Conservation (phyloP, 2,888 invertebrate genomes). For the Dromius quadrimaculatus region DNA sequence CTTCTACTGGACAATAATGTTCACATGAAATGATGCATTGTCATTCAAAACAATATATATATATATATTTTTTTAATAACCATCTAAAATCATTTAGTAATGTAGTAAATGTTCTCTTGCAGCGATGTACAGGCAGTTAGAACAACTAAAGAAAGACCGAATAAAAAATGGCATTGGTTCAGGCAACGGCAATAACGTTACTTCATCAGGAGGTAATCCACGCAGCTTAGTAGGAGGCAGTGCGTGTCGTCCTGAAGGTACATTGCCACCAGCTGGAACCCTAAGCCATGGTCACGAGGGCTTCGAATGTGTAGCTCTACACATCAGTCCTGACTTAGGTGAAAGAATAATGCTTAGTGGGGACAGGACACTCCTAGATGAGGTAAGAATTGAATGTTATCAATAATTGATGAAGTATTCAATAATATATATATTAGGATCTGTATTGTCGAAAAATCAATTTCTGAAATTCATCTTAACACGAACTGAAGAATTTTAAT, state of each 20-base stretch:
- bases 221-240: conserved; percentile 55
- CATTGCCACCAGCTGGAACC: conserved; percentile 56
- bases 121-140: conserved; percentile 81
- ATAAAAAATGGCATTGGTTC: conserved; percentile 70
- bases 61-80: too few species aligned
- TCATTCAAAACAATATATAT: too few species aligned
- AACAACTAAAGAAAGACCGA: conserved; percentile 79
- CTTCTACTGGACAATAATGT: not conserved
- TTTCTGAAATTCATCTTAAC: too few species aligned
- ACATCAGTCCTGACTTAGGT: conserved; percentile 84
- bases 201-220: conserved; percentile 56
- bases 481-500: too few species aligned
- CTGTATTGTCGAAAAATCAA: too few species aligned
- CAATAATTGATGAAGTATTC: not conserved
- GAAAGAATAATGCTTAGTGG: conserved; percentile 87
- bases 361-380: conserved; percentile 80
- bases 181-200: conserved; percentile 29
- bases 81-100: too few species aligned
- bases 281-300: conserved; percentile 63
- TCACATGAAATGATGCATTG: too few species aligned
- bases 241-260: conserved; percentile 58
- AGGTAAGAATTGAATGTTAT: conserved; percentile 60
- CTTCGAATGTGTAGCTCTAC: conserved; percentile 84
- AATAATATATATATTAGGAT: too few species aligned
- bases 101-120: conserved; percentile 58